These are phyloP conservation scores for Sycobia sp. DNA, from an alignment of 1,140 invertebrate genomes.

Conservation along the genomic window DNA sequence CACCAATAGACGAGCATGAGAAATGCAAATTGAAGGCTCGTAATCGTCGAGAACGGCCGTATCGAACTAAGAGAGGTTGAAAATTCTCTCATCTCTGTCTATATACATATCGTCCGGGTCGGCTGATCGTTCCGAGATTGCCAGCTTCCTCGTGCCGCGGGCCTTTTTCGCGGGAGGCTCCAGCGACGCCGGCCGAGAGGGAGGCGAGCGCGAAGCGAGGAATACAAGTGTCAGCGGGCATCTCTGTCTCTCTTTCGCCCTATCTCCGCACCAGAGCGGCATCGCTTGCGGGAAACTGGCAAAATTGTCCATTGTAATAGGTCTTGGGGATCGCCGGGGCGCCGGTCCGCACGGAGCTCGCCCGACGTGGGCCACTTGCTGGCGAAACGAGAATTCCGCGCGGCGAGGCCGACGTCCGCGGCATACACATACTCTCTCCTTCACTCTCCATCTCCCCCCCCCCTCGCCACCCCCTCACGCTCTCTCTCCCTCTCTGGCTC, in stretches of 20 bases:
- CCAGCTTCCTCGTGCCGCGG: background rate
- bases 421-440: background rate
- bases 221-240: background rate
- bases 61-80: background rate
- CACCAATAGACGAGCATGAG: too few species aligned
- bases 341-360: too few species aligned
- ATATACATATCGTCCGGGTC: background rate
- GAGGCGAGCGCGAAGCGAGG: background rate
- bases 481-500: background rate
- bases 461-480: too few species aligned
- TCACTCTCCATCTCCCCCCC: background rate
- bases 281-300: background rate
- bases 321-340: too few species aligned
- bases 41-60: constrained; percentile 8
- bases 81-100: background rate
- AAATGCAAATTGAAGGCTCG: constrained; percentile 27
- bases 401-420: background rate
- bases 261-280: background rate
- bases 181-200: too few species aligned
- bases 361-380: constrained; percentile 9
- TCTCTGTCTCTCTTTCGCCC: background rate
- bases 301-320: constrained; percentile 15
- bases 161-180: too few species aligned
- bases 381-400: constrained; percentile 7
- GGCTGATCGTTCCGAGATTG: constrained; percentile 7